Evolutionary conservation across 2,888 invertebrate genomes (phyloP).

Genomic region (Halictus ligatus): DNA sequence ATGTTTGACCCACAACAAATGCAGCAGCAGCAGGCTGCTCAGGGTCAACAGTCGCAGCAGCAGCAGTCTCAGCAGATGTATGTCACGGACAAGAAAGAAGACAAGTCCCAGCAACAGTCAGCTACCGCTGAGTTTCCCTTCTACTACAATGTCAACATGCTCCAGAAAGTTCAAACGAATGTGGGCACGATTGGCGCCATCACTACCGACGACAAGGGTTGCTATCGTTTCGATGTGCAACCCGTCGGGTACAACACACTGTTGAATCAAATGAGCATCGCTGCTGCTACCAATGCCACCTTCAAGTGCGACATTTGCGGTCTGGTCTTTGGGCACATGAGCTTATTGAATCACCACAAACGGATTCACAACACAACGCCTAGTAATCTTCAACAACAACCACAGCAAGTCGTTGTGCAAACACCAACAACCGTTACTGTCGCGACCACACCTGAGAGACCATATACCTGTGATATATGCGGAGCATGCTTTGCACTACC

Average conservation of each 20-base stretch:
- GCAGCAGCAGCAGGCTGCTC: constrained; percentile 89
- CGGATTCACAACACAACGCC: constrained; percentile 89
- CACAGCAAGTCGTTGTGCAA: constrained; percentile 84
- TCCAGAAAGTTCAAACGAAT: constrained; percentile 84
- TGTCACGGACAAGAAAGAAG: constrained; percentile 82
- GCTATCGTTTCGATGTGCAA: constrained; percentile 85
- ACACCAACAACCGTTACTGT: constrained; percentile 83
- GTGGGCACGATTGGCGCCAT: constrained; percentile 84
- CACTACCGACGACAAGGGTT: constrained; percentile 84
- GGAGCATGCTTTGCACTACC: constrained; percentile 84
- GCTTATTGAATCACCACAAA: constrained; percentile 94
- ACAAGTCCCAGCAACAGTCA: constrained; percentile 81
- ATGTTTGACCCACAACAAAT: constrained; percentile 85
- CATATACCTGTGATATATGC: constrained; percentile 85
- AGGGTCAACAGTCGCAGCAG: constrained; percentile 86
- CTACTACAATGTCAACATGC: constrained; percentile 85
- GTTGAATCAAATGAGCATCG: constrained; percentile 94
- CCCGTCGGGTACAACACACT: constrained; percentile 91
- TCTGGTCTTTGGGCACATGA: constrained; percentile 93
- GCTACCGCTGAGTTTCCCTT: constrained; percentile 84
- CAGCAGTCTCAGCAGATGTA: constrained; percentile 82
- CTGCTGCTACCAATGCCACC: constrained; percentile 89
- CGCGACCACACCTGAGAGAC: constrained; percentile 82
- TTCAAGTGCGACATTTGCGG: constrained; percentile 96
- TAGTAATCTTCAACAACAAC: constrained; percentile 80